phyloP scores from a whole-genome alignment of 2,113 vertebrate species.

The Phrynocephalus versicolor region DNA sequence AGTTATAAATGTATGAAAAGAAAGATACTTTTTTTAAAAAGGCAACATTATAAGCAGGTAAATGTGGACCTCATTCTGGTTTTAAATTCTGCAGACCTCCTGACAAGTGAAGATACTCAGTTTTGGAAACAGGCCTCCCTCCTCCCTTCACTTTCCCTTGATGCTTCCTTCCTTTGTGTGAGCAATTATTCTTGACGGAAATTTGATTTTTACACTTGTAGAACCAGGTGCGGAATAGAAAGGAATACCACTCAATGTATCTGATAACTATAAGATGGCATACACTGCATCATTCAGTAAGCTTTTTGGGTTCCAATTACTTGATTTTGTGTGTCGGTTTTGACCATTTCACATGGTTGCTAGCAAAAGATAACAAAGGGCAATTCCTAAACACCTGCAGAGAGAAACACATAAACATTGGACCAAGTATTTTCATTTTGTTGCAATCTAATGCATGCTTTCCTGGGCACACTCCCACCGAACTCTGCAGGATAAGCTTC shows the following conservation, averaged over 20 bases:
- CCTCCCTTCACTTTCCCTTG: neutral
- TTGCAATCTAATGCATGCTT: neutral
- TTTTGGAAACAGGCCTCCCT: neutral
- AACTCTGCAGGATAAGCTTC: neutral
- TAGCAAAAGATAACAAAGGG: neutral
- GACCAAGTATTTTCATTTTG: neutral
- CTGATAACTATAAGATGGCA: neutral
- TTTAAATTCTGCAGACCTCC: neutral
- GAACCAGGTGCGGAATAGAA: neutral
- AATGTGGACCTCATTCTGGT: neutral
- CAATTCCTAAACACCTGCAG: neutral
- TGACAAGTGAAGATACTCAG: neutral
- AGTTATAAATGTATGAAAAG: neutral
- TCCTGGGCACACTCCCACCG: neutral
- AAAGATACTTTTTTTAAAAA: neutral
- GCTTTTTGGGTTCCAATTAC: neutral
- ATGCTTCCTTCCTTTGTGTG: neutral
- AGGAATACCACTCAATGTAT: neutral
- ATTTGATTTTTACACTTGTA: neutral
- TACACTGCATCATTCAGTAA: neutral
- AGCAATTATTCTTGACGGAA: neutral
- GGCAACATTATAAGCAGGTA: too few species aligned
- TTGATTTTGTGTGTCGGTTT: neutral
- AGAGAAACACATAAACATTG: neutral
- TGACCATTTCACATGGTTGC: neutral